phyloP scores from a whole-genome alignment of 2,888 invertebrate species.

The Campaea margaritaria region DNA sequence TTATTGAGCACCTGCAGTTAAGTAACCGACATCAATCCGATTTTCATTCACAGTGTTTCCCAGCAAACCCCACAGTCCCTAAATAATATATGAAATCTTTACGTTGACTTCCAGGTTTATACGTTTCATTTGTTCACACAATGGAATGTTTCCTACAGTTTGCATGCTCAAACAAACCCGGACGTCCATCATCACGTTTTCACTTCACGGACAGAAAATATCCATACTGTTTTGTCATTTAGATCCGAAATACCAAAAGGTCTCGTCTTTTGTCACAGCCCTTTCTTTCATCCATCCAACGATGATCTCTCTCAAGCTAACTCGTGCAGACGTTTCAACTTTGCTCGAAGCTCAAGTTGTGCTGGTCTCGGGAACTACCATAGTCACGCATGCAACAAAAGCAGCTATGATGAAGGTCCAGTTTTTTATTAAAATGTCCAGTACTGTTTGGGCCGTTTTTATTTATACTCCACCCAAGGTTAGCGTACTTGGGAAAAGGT shows the following conservation, averaged over 20 bases:
- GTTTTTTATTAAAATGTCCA: slow-evolving; percentile 69
- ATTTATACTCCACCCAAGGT: slow-evolving; percentile 58
- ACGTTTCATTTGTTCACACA: too few species aligned
- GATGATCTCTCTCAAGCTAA: slow-evolving; percentile 33
- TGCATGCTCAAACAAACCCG: slow-evolving; percentile 10
- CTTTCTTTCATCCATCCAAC: slow-evolving; percentile 43
- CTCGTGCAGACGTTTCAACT: neutral
- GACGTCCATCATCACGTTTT: slow-evolving; percentile 15
- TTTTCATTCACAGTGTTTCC: too few species aligned
- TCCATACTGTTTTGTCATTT: slow-evolving; percentile 49
- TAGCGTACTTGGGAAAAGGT: slow-evolving; percentile 30
- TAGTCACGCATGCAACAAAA: slow-evolving; percentile 71
- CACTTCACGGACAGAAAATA: slow-evolving; percentile 25
- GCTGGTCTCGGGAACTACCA: slow-evolving; percentile 54
- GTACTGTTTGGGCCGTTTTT: slow-evolving; percentile 59
- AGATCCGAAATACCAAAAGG: slow-evolving; percentile 52
- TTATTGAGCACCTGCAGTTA: too few species aligned
- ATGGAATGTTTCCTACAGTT: neutral
- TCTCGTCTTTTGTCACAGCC: slow-evolving; percentile 52
- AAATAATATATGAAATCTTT: too few species aligned
- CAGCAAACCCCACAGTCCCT: too few species aligned
- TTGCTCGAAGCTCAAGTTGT: slow-evolving; percentile 18
- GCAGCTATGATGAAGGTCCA: slow-evolving; percentile 69
- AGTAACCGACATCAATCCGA: too few species aligned
- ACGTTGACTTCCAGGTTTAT: too few species aligned